Evolutionary conservation across 2,797 vertebrate genomes (phyloP).

Genomic region (Pelobates cultripes): DNA sequence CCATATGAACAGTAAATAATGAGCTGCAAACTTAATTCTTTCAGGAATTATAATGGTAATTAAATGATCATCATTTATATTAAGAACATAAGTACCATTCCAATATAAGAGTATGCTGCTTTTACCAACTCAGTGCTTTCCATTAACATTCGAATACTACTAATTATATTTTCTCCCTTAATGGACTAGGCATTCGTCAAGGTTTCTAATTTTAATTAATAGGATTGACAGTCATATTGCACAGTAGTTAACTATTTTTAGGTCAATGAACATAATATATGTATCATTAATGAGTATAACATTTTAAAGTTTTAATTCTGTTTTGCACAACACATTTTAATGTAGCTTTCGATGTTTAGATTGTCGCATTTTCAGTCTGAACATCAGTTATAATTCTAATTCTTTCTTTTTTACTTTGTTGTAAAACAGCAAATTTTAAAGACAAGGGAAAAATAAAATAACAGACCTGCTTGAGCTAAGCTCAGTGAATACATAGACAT

Average conservation of each 20-base stretch:
- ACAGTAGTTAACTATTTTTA: constrained; percentile 37
- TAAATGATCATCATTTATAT: constrained; percentile 44
- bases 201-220: constrained; percentile 51
- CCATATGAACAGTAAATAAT: constrained; percentile 39
- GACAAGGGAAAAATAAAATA: too few relatives aligned
- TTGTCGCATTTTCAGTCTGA: neutral
- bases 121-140: constrained; percentile 46
- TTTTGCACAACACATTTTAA: neutral
- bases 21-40: constrained; percentile 28
- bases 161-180: constrained; percentile 45
- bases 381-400: neutral
- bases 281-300: constrained; percentile 21
- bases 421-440: too few relatives aligned
- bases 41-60: constrained; percentile 42
- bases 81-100: constrained; percentile 16
- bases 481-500: too few relatives aligned
- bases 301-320: constrained; percentile 2
- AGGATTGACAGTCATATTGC: constrained; percentile 35
- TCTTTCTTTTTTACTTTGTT: too few relatives aligned
- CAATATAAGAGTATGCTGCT: constrained; percentile 25
- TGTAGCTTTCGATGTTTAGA: neutral
- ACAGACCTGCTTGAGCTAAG: too few relatives aligned
- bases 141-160: constrained; percentile 41
- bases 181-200: constrained; percentile 44
- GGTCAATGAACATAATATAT: constrained; percentile 44